Evolutionary conservation across 2,888 invertebrate genomes (phyloP).

Genomic region (Chironomus tentans): DNA sequence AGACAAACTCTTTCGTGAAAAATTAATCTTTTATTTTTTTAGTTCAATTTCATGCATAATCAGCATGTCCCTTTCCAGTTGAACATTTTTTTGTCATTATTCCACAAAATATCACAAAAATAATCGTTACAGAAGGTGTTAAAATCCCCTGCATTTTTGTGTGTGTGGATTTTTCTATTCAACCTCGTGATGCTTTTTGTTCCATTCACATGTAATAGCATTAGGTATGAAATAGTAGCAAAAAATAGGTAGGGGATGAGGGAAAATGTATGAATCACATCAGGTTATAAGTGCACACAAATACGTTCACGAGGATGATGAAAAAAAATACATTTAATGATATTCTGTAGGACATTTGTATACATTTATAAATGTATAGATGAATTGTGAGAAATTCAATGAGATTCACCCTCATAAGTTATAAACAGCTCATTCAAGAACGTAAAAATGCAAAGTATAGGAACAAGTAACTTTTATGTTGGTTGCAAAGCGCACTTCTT

Average conservation of each 20-base stretch:
- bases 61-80: background rate
- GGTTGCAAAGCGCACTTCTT: background rate
- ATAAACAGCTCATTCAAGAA: background rate
- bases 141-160: conserved; percentile 4
- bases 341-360: background rate
- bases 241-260: background rate
- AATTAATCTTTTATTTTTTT: background rate
- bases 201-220: background rate
- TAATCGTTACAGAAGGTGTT: background rate
- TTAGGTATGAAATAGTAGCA: background rate
- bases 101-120: background rate
- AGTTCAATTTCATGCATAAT: background rate
- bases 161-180: background rate
- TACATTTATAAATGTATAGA: background rate
- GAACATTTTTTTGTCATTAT: background rate
- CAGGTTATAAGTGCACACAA: background rate
- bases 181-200: background rate
- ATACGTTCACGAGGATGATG: background rate
- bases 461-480: no score
- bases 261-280: background rate
- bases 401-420: conserved; percentile 25
- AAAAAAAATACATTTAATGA: background rate
- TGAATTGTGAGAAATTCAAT: background rate
- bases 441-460: background rate
- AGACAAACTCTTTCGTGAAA: background rate